Percentiles rank a stretch among this genome's conserved stretches.
These are phyloP conservation scores for Bucco capensis DNA, from an alignment of 2,113 vertebrate species.

Conservation along the genomic window DNA sequence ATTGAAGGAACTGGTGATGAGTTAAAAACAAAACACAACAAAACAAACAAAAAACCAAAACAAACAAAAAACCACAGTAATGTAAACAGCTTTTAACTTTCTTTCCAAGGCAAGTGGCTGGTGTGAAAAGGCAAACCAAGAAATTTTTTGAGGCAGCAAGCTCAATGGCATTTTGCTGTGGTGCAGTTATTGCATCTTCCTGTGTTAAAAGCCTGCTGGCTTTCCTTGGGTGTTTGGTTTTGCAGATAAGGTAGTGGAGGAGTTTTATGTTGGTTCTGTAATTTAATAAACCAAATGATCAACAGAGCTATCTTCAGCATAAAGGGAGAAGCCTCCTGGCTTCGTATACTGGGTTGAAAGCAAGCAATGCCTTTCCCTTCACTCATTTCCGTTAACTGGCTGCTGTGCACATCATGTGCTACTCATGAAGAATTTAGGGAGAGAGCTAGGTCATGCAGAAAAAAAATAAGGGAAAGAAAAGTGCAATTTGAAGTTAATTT, in stretches of 20 bases:
- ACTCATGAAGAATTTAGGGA: no score
- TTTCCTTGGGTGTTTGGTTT: background rate
- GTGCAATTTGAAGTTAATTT: no score
- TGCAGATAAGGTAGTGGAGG: background rate
- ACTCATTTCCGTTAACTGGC: background rate
- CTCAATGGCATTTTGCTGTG: background rate
- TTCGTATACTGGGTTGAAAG: background rate
- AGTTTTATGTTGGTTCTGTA: background rate
- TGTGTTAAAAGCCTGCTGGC: background rate
- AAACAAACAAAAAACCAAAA: no score
- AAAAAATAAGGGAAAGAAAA: no score
- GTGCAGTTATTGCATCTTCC: background rate
- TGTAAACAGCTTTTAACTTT: background rate
- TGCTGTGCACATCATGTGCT: fast-evolving
- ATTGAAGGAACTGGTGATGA: background rate
- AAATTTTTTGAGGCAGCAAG: background rate
- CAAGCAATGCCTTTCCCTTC: background rate
- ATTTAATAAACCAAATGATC: background rate
- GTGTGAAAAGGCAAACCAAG: background rate
- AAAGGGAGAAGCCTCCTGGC: background rate
- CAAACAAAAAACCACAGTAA: background rate
- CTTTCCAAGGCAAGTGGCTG: background rate
- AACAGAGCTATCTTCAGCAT: background rate
- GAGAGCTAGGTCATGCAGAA: no score
- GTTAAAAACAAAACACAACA: background rate